Conservation (phyloP, 2,888 invertebrate genomes). For the Caenorhabditis parvicauda region DNA sequence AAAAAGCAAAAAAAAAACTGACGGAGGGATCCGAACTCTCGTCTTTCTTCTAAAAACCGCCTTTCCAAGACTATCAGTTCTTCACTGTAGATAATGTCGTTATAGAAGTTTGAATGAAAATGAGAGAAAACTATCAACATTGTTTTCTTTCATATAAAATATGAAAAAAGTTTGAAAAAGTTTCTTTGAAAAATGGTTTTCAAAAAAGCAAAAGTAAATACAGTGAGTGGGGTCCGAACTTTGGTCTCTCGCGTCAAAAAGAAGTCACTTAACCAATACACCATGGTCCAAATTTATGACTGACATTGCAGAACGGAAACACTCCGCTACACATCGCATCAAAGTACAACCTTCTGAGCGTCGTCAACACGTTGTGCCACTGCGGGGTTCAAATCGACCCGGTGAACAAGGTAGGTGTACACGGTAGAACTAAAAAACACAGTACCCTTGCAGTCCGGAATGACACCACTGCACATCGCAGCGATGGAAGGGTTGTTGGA, state of each 20-base stretch:
- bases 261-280: neutral
- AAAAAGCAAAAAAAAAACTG: neutral
- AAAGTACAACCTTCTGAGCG: slow-evolving; percentile 68
- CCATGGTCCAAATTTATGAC: neutral
- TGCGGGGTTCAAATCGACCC: slow-evolving; percentile 71
- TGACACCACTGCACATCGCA: slow-evolving; percentile 73
- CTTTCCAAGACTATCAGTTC: neutral
- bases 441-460: no score
- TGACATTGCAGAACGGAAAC: slow-evolving; percentile 68
- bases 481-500: slow-evolving; percentile 75
- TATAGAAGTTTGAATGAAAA: no score
- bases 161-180: no score
- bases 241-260: no score
- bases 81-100: no score
- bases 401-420: slow-evolving; percentile 69
- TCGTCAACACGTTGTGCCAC: slow-evolving; percentile 70
- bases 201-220: no score
- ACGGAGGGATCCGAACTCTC: no score
- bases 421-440: no score
- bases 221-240: no score
- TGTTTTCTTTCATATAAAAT: no score
- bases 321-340: slow-evolving; percentile 71
- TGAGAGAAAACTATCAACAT: no score
- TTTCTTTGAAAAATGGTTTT: no score
- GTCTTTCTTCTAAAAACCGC: neutral